Base-by-base conservation (phyloP, 2,797 vertebrate genomes). In the Gephyroberyx darwinii region DNA sequence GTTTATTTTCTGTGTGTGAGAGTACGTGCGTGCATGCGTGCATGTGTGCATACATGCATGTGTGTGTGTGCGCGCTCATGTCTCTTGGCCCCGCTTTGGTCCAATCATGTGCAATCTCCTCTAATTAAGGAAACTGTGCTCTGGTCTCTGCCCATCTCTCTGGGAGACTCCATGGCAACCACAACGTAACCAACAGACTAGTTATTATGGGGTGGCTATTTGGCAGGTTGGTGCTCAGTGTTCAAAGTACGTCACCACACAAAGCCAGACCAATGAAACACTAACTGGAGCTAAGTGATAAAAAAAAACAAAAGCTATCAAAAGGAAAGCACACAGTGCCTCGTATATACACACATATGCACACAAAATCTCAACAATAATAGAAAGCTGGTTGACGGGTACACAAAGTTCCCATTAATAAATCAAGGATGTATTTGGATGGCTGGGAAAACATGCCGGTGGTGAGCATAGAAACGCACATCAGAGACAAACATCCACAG, bases 121-220 rank as follows among this genome's bases (percentile, higher is more conserved):
- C 91, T 95, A 96, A 96, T 96, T 96, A 96, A 93, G 91, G 90
- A 94, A 84, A 20, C 78, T 35, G 45, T 75, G 85, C 78, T 90
- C 89, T 77, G 91, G 90, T 90, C 69, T 84, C 63, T 77, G 77
- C 79, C 75, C 41, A 65, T 97, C 92, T 95, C 96, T 95, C 95
- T 78, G 91, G 95, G 96, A 97, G 95, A 96, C 91, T 65, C 95
- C 95, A 96, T 98, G 93, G 95, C 94, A 98, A 98, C 96, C 69
- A 80, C 74, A 92, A 88, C 77, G 77, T 89, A 91, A 94, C 90
- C 89, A 85, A 90, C 92, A 89, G 71, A 75, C 76, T 75, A 2
- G n/a, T 65, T 85, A 86, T 89, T 84, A 88, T 74, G 63, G 82
- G 72, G 37, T 75, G 56, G 54, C 74, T 65, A 56, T 76, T 74